Base-by-base conservation (phyloP, 2,888 invertebrate species). In the Mythimna loreyi region DNA sequence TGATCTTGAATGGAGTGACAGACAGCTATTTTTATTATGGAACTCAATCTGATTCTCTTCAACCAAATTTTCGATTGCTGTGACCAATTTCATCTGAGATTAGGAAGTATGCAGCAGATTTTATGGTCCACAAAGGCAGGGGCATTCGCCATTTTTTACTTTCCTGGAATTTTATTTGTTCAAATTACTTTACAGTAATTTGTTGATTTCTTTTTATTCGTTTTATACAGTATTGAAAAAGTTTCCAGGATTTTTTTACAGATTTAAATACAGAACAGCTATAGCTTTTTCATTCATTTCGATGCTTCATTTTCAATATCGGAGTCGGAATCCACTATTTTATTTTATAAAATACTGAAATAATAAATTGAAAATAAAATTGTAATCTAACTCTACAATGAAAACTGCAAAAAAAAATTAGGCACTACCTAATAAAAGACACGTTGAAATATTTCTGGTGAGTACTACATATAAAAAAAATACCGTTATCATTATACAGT, bases 261-360 rank as follows among this genome's bases (percentile, higher is more conserved):
- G 16, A 25, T 62, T 33, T 25, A 11, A 58, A 53, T 65, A 40
- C n/a, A n/a, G n/a, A n/a, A n/a, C n/a, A n/a, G n/a, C n/a, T n/a
- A n/a, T n/a, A n/a, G n/a, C n/a, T n/a, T 49, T 11, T 23, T 28
- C 52, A 57, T 57, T 52, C 36, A 36, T 68, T 25, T 43, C 8
- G 8, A 30, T 13, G 43, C 6, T 45, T 45, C 6, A 9, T 25
- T 67, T 67, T 65, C 6, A 5, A 28, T 13, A 33, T 45, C 13
- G 1, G 19, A 45, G 11, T 25, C n/a, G 6, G 11, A 3, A n/a
- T 9, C 19, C 5, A 33, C 16, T 33, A 5, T 30, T n/a, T n/a
- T n/a, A n/a, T n/a, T n/a, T n/a, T n/a, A 60, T 23, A 30, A 43
- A 67, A 67, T 0, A 21, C 25, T 43, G 11, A 1, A 30, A 33